Conservation (phyloP, 2,888 invertebrate species). For the Seira sanloemensis region DNA sequence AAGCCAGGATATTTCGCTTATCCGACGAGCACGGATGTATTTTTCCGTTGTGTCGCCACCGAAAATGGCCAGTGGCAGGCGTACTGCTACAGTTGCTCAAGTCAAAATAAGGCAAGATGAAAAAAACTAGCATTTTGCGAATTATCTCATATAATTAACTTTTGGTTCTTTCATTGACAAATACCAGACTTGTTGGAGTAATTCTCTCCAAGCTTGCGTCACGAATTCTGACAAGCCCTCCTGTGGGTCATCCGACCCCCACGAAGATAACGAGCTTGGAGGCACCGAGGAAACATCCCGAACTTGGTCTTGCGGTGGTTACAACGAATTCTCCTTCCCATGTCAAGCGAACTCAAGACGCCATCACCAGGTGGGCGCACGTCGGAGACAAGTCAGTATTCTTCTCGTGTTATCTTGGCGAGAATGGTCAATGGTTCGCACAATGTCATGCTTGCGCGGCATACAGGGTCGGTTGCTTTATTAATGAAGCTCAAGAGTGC, state of each 20-base stretch:
- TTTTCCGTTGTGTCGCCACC: neutral
- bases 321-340: neutral
- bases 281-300: neutral
- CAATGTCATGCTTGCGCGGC: neutral
- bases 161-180: neutral
- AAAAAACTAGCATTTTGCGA: too few relatives aligned
- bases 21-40: neutral
- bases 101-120: neutral
- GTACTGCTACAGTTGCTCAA: neutral
- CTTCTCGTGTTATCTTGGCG: neutral
- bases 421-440: neutral
- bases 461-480: neutral
- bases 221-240: neutral
- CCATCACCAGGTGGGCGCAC: neutral
- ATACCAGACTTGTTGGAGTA: neutral
- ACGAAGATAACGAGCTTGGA: neutral
- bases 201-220: neutral
- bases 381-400: neutral
- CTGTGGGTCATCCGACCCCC: neutral
- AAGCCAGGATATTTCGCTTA: neutral
- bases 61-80: neutral
- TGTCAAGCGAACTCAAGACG: neutral
- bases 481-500: neutral
- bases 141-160: too few relatives aligned
- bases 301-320: neutral